Evolutionary conservation across 2,797 vertebrate species (phyloP).

Genomic region (Poeciliopsis infans): DNA sequence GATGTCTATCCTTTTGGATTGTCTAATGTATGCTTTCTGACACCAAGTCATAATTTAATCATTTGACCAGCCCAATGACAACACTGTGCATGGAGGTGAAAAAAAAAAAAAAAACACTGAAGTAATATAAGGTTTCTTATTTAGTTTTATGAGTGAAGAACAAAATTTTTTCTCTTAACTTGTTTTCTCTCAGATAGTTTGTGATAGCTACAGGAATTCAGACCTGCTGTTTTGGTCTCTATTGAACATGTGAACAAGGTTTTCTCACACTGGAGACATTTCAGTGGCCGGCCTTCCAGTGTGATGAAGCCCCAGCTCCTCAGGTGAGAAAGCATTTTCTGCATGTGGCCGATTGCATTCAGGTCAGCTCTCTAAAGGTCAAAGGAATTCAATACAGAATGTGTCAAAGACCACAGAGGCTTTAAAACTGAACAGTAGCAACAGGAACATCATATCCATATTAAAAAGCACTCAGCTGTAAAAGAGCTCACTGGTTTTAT

Average conservation of each 20-base stretch:
- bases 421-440: not conserved
- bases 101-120: not conserved
- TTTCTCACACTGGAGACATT: not conserved
- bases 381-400: not conserved
- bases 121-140: not conserved
- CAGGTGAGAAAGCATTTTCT: not conserved
- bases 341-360: conserved; percentile 3
- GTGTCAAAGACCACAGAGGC: not conserved
- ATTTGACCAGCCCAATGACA: not conserved
- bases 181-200: not conserved
- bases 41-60: not conserved
- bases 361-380: not conserved
- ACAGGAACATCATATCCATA: not conserved
- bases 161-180: not conserved
- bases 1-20: conserved; percentile 1
- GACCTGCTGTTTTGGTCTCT: not conserved
- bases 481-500: not conserved
- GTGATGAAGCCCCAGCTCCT: not conserved
- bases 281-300: not conserved
- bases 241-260: not conserved
- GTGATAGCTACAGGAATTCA: not conserved
- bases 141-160: not conserved
- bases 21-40: conserved; percentile 3
- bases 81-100: not conserved
- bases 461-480: not conserved